Evolutionary conservation across 2,888 invertebrate genomes (phyloP), one percentile per base, ranked within the genome.

Genomic region (Serripes groenlandicus): DNA sequence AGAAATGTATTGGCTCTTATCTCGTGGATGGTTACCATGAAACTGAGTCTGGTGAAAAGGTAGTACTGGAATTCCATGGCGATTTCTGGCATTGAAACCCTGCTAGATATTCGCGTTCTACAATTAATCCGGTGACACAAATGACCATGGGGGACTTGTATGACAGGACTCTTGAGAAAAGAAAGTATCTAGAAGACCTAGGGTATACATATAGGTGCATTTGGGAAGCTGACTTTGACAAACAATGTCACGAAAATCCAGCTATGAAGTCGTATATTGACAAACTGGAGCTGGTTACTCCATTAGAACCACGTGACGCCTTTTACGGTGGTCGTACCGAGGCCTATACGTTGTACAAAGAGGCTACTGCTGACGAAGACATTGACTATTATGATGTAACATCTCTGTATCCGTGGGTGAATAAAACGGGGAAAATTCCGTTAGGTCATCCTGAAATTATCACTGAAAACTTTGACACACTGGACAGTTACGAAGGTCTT

Each of bases 291-390:
- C 23, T 89, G 3, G 62, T 60, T 23, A 75, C 79, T 1, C 84
- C 86, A 11, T 30, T 92, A n/a, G 69, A 89, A 28, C 90, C 91
- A 4, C 74, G 90, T 32, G 90, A 91, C 68, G 89, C 90, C 11
- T 91, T 92, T 69, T 91, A 74, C 79, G 91, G 92, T 2, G 93
- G 92, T 0, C 28, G 71, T 3, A 90, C 89, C 0, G 88, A 90
- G 66, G 88, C 89, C 18, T 75, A 88, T 78, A 74, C 89, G 18
- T 35, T 92, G 15, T 87, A 86, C 56, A 70, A 89, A 56, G 82
- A 89, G 56, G 81, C 72, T 0, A 34, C 78, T 1, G 78, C 35
- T 4, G 80, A 78, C 15, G 89, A 89, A 72, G 7, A 71, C 21
- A 90, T 91, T 9, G 68, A 79, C 21, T 91, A 93, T 66, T 82